Base-by-base conservation (phyloP, 2,888 invertebrate genomes). In the Harpalus rubripes region DNA sequence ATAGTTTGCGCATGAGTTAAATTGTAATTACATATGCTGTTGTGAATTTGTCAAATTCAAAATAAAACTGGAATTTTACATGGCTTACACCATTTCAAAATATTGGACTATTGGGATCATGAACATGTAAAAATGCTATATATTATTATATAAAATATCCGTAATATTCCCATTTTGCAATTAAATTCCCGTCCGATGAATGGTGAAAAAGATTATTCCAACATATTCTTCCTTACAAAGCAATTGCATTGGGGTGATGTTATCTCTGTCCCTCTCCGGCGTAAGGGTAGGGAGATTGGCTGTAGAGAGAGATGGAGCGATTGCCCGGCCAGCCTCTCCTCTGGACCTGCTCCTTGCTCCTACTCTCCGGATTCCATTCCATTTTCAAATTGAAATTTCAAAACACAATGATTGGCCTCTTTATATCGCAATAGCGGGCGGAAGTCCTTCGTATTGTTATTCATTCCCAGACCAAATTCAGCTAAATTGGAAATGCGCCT, bases 321-420 rank as follows among this genome's bases (percentile, higher is more conserved):
- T n/a, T 72, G 68, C 56, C 52, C 26, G 81, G 2, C 15, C 52
- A 18, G n/a, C 16, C 74, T 56, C 76, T 56, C 58, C 76, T 76
- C 16, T 72, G 72, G 72, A 74, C 72, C 72, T 68, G 68, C 68
- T 68, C 22, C 32, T 63, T 68, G 68, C 68, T 68, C 22, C 32
- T 63, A 18, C 16, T 59, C 18, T 32, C 86, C 85, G 85, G 81
- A 88, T 88, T 88, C 87, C 87, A 87, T 88, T 88, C 87, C 88
- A 89, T 89, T 89, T 89, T 88, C 88, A 88, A 89, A 90, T 90
- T 89, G 89, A 89, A 90, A 89, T 89, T 89, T 89, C 87, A 87
- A 89, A 88, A 89, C 88, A 88, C 88, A 87, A 87, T 88, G 87
- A 88, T 88, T 87, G 88, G 86, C 85, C 85, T 87, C 88, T 88